phyloP scores from a whole-genome alignment of 2,888 invertebrate genomes.

The Drosophila cracens region DNA sequence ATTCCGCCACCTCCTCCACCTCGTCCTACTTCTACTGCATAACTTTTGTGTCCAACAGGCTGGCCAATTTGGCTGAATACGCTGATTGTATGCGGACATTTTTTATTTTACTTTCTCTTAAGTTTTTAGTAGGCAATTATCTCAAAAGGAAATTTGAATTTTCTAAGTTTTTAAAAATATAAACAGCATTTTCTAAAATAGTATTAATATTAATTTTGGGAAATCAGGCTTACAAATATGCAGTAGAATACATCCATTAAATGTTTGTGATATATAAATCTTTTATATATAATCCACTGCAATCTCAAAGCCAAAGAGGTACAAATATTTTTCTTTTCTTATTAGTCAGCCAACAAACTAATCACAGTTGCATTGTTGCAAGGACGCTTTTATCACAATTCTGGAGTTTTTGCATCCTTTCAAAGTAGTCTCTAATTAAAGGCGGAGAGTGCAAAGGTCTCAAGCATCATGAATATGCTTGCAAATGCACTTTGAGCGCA shows the following conservation, averaged over 20 bases:
- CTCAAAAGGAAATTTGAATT: not conserved
- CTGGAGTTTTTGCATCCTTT: conserved; percentile 4
- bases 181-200: not conserved
- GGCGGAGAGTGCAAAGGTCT: conserved; percentile 28
- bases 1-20: no score
- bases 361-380: not conserved
- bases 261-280: not conserved
- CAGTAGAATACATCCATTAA: not conserved
- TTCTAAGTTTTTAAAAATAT: not conserved
- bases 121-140: conserved; percentile 41
- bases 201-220: not conserved
- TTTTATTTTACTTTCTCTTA: conserved; percentile 4
- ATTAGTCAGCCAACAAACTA: not conserved
- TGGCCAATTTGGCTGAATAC: conserved; percentile 49
- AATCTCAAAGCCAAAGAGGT: no score
- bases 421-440: conserved; percentile 67
- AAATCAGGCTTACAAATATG: not conserved
- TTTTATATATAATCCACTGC: not conserved
- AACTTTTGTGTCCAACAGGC: conserved; percentile 45
- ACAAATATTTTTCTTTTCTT: no score
- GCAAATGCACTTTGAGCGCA: conserved; percentile 53
- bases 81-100: conserved; percentile 41
- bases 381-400: not conserved
- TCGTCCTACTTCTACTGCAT: conserved; percentile 40
- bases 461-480: conserved; percentile 47